Evolutionary conservation across 2,888 invertebrate genomes (phyloP), one percentile per base, ranked within the genome.

Genomic region (Willowsia nigromaculata): DNA sequence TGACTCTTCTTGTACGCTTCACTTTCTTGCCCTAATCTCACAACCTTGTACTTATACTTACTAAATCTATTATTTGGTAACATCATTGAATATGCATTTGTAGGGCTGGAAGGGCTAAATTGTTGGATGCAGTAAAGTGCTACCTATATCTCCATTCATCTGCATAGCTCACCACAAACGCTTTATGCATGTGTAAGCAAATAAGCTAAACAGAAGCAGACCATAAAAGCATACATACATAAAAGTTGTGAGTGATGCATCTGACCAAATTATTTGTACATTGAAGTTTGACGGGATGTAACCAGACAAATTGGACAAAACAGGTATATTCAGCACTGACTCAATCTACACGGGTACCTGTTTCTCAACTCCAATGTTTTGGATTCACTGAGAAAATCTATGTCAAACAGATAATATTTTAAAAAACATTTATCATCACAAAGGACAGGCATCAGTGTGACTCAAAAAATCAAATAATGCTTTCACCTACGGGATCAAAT

Each of bases 1-100:
- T 27, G 47, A 3, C 33, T 22, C 1, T 56, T 37, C 22, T 30
- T 78, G 56, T 40, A 25, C 25, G 18, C 76, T 76, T 50, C 43
- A 47, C 18, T 71, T 47, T 7, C 37, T 76, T 56, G 40, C 40
- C n/a, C n/a, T n/a, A n/a, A 18, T 18, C 53, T 53, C n/a, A 53
- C 18, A 18, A 7, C 1, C 18, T 53, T 18, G 5, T 2, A 27
- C 25, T 4, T 37, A 37, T 11, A 37, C 68, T 68, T 37, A 30
- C 56, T 0, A 82, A 30, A 30, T 22, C 25, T 22, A 30, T 62
- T 68, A 83, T 83, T 53, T 47, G 37, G 53, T 74, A 37, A 53
- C 84, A 84, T 84, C 84, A 84, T 84, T 74, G 47, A 50, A 84
- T 84, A 25, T 37, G 37, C 74, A 74, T 84, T 84, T 74, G 59